Evolutionary conservation across 2,797 vertebrate genomes (phyloP).

Genomic region (Poeciliopsis turneri): DNA sequence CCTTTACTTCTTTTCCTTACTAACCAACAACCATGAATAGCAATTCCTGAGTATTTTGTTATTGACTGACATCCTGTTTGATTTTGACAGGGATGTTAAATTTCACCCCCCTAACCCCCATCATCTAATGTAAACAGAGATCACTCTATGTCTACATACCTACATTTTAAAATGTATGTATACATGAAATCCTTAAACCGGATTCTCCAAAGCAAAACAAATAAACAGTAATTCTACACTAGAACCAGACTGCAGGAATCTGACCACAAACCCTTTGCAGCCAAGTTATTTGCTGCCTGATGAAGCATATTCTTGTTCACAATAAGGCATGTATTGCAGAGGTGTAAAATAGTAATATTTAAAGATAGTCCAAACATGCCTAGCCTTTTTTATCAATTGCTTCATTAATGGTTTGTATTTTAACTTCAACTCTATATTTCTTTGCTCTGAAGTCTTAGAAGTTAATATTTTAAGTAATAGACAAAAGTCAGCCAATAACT

Average conservation of each 20-base stretch:
- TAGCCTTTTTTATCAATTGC: background rate
- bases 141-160: background rate
- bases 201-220: background rate
- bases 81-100: background rate
- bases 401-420: background rate
- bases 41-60: background rate
- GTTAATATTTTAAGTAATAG: background rate
- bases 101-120: fast-evolving
- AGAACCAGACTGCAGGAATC: background rate
- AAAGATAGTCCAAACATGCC: background rate
- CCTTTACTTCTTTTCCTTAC: too few species aligned
- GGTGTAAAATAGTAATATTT: background rate
- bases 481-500: background rate
- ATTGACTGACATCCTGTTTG: background rate
- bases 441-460: background rate
- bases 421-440: background rate
- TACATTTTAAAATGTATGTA: constrained; percentile 1
- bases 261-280: background rate
- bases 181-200: constrained; percentile 1
- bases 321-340: background rate
- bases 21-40: background rate
- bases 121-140: background rate
- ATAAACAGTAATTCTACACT: background rate
- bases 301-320: background rate
- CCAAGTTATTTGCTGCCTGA: background rate